A percentile compares a stretch with the other conserved stretches of the same genome.
These are phyloP conservation scores for Rhynchomys soricoides DNA, from an alignment of 2,113 vertebrate species.

Conservation along the genomic window DNA sequence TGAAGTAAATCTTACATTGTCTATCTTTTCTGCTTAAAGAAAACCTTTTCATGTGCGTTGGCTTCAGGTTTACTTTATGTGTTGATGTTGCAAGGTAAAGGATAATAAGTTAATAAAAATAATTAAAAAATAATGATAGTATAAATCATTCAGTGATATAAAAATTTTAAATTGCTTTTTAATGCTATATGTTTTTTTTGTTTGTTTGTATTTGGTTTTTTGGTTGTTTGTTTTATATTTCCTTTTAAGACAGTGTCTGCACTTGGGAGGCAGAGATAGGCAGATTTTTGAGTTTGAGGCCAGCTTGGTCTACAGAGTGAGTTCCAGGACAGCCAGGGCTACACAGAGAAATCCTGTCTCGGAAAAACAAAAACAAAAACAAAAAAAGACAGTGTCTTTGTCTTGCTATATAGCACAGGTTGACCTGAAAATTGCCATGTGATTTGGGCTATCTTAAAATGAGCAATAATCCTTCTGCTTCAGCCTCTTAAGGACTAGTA, in stretches of 20 bases:
- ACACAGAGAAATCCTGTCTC: too few species aligned
- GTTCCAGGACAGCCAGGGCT: too few species aligned
- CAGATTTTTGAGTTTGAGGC: too few species aligned
- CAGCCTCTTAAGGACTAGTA: background rate
- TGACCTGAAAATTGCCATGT: background rate
- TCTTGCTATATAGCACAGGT: background rate
- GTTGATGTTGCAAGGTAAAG: background rate
- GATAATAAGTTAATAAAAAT: background rate
- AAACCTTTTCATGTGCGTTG: background rate
- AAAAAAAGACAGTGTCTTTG: too few species aligned
- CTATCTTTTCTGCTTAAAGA: background rate
- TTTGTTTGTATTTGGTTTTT: background rate
- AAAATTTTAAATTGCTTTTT: background rate
- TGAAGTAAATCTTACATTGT: background rate
- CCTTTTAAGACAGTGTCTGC: background rate
- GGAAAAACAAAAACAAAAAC: too few species aligned
- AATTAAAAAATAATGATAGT: conserved; percentile 13
- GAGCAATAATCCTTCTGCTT: background rate
- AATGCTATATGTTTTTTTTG: background rate
- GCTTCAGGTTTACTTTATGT: background rate
- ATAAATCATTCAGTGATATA: background rate
- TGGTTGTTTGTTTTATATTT: background rate
- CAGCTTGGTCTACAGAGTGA: too few species aligned
- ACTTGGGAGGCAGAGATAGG: too few species aligned
- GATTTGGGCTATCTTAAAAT: background rate